Conservation (phyloP, 2,888 invertebrate species). For the Lordiphosa fenestrarum region DNA sequence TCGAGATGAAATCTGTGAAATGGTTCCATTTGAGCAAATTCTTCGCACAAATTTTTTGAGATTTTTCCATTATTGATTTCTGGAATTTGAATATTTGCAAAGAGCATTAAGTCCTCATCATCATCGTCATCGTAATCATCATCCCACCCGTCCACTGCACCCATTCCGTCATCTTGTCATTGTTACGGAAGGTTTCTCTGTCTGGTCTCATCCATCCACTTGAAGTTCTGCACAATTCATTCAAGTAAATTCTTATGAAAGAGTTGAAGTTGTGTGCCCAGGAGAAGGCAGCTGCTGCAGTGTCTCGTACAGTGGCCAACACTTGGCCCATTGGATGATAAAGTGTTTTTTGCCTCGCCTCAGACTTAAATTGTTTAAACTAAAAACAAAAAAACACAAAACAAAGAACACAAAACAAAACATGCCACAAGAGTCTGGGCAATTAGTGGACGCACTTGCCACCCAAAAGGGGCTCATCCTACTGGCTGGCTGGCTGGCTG, state of each 20-base stretch:
- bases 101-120: too few relatives aligned
- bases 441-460: constrained; percentile 54
- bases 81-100: too few relatives aligned
- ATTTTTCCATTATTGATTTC: too few relatives aligned
- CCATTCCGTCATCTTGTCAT: constrained; percentile 65
- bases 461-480: constrained; percentile 12
- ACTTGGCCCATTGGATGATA: constrained; percentile 55
- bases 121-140: too few relatives aligned
- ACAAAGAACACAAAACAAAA: constrained; percentile 17
- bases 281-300: constrained; percentile 56
- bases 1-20: too few relatives aligned
- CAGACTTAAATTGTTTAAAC: constrained; percentile 52
- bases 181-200: constrained; percentile 47
- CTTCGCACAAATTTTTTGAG: too few relatives aligned
- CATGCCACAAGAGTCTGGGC: constrained; percentile 63
- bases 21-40: too few relatives aligned
- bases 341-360: constrained; percentile 47
- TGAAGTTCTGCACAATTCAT: constrained; percentile 61
- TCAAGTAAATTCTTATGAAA: constrained; percentile 70
- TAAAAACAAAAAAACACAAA: constrained; percentile 1
- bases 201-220: constrained; percentile 39
- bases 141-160: constrained; percentile 9
- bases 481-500: background rate
- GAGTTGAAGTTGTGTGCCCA: constrained; percentile 64
- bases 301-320: constrained; percentile 54